Evolutionary conservation across 2,797 vertebrate species (phyloP).

Genomic region (Ptychadena robeensis): DNA sequence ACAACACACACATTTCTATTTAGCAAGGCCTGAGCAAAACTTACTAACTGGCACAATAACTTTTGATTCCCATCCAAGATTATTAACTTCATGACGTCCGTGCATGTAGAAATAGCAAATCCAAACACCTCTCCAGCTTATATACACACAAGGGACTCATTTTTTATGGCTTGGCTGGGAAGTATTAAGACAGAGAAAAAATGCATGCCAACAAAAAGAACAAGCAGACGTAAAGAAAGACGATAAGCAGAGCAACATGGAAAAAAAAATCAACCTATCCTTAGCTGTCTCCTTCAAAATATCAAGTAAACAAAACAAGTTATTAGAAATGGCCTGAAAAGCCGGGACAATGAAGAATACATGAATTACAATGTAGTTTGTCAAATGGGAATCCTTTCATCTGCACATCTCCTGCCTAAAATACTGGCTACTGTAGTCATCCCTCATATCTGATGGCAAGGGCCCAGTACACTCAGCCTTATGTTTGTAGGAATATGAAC

Average conservation of each 20-base stretch:
- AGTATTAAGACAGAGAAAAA: slow-evolving; percentile 26
- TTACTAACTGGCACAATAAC: slow-evolving; percentile 40
- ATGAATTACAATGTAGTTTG: too few relatives aligned
- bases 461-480: too few relatives aligned
- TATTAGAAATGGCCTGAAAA: not conserved
- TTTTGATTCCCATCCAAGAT: slow-evolving; percentile 54
- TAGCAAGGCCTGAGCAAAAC: slow-evolving; percentile 30
- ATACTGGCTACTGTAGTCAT: too few relatives aligned
- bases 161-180: slow-evolving; percentile 44
- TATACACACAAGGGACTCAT: slow-evolving; percentile 47
- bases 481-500: too few relatives aligned
- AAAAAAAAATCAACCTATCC: slow-evolving; percentile 18
- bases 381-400: too few relatives aligned
- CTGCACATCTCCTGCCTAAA: too few relatives aligned
- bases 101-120: slow-evolving; percentile 41
- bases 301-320: not conserved
- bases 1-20: slow-evolving; percentile 11
- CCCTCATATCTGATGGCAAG: too few relatives aligned
- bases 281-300: not conserved
- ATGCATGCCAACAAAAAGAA: slow-evolving; percentile 36
- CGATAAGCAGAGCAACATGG: slow-evolving; percentile 23
- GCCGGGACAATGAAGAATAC: not conserved
- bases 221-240: not conserved
- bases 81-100: slow-evolving; percentile 54
- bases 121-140: slow-evolving; percentile 46